phyloP scores from a whole-genome alignment of 1,140 invertebrate species.

The Zaprionus capensis region DNA sequence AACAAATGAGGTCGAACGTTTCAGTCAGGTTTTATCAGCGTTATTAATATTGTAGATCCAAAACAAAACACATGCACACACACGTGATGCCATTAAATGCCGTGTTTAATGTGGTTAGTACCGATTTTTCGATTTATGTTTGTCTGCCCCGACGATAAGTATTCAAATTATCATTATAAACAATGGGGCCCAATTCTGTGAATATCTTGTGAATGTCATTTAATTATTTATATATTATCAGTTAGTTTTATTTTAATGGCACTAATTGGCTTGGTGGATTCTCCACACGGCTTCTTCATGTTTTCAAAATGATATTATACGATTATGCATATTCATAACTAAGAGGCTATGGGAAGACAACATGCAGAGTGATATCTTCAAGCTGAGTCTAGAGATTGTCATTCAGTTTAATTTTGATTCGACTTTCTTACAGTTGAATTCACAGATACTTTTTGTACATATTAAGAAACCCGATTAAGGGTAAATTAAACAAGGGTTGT shows the following conservation, averaged over 20 bases:
- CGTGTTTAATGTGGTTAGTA: slow-evolving; percentile 72
- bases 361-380: too few relatives aligned
- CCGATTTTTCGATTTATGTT: slow-evolving; percentile 60
- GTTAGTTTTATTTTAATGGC: slow-evolving; percentile 23
- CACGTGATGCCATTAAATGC: slow-evolving; percentile 51
- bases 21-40: slow-evolving; percentile 68
- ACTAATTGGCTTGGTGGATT: slow-evolving; percentile 27
- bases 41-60: slow-evolving; percentile 75
- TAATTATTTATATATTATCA: slow-evolving; percentile 37
- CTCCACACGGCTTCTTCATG: background rate
- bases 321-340: background rate
- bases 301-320: background rate
- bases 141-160: slow-evolving; percentile 47
- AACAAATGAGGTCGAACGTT: slow-evolving; percentile 70
- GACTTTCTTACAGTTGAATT: background rate
- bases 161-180: slow-evolving; percentile 62
- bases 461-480: background rate
- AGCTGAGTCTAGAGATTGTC: background rate
- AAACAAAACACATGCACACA: slow-evolving; percentile 57
- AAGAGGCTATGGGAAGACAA: background rate
- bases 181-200: slow-evolving; percentile 12
- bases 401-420: background rate
- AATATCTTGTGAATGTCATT: slow-evolving; percentile 28
- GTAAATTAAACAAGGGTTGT: slow-evolving; percentile 2
- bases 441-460: background rate